phyloP scores from a whole-genome alignment of 2,113 vertebrate genomes.

The Acanthochromis polyacanthus region DNA sequence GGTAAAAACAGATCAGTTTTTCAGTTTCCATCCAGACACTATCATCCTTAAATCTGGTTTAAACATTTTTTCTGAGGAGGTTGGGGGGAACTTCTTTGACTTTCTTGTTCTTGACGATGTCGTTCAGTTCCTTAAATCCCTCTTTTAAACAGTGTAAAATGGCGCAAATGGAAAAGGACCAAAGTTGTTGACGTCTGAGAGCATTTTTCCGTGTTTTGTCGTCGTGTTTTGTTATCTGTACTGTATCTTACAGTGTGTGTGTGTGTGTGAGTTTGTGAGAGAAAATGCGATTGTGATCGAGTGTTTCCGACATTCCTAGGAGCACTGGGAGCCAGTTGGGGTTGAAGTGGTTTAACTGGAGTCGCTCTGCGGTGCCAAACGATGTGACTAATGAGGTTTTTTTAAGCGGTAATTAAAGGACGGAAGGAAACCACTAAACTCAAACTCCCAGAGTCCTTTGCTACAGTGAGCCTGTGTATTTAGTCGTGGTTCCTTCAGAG shows the following conservation, averaged over 20 bases:
- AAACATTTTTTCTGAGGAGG: too few species aligned
- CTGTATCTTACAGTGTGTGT: conserved; percentile 51
- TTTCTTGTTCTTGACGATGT: too few species aligned
- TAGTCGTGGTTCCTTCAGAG: conserved; percentile 46
- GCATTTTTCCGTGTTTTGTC: conserved; percentile 31
- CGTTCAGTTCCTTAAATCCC: neutral
- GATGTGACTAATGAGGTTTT: conserved; percentile 5
- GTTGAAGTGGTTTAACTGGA: conserved; percentile 29
- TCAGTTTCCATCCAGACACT: too few species aligned
- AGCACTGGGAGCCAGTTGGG: conserved; percentile 57
- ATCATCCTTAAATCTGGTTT: too few species aligned
- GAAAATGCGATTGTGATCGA: neutral
- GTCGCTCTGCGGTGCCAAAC: conserved; percentile 6
- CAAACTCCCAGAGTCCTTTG: conserved; percentile 80
- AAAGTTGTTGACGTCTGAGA: neutral
- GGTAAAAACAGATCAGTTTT: too few species aligned
- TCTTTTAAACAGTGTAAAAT: neutral
- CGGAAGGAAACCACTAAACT: conserved; percentile 70
- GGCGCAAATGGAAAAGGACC: neutral
- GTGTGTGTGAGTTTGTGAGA: conserved; percentile 7
- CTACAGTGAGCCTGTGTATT: conserved; percentile 76
- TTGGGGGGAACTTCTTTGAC: too few species aligned
- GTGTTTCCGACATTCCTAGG: conserved; percentile 54
- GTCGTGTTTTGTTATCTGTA: conserved; percentile 54
- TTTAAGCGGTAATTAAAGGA: neutral